These are phyloP conservation scores for Corythornis vintsioides DNA, from an alignment of 2,113 vertebrate genomes.

Conservation along the genomic window DNA sequence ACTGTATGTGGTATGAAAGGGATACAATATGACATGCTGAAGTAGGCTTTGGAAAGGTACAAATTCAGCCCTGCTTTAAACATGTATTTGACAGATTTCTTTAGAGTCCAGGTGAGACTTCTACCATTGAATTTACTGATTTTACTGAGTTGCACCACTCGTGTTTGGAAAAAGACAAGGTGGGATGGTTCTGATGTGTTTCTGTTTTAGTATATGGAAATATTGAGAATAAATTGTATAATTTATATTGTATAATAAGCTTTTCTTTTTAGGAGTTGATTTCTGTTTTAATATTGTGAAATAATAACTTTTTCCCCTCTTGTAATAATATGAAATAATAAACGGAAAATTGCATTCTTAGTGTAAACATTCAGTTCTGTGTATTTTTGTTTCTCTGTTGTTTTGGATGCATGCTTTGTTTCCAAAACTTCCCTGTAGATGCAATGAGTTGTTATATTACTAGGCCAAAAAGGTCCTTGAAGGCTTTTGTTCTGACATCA, in stretches of 20 bases:
- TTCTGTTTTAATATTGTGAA: neutral
- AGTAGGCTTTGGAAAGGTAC: neutral
- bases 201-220: neutral
- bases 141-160: neutral
- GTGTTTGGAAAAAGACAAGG: neutral
- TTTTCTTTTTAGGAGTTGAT: neutral
- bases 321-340: neutral
- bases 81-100: neutral
- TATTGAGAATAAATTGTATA: neutral
- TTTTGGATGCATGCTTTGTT: neutral
- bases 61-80: neutral
- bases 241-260: neutral
- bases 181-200: neutral
- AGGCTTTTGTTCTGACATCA: conserved; percentile 6
- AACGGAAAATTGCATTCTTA: neutral
- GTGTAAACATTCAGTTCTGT: neutral
- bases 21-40: neutral
- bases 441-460: conserved; percentile 5
- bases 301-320: neutral
- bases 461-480: neutral
- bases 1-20: neutral
- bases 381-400: neutral
- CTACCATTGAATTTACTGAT: neutral
- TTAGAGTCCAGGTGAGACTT: neutral
- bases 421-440: neutral